A percentile compares a stretch with the other conserved stretches of the same genome.
These are phyloP conservation scores for Myathropa florea DNA, from an alignment of 2,888 invertebrate species.

Conservation along the genomic window DNA sequence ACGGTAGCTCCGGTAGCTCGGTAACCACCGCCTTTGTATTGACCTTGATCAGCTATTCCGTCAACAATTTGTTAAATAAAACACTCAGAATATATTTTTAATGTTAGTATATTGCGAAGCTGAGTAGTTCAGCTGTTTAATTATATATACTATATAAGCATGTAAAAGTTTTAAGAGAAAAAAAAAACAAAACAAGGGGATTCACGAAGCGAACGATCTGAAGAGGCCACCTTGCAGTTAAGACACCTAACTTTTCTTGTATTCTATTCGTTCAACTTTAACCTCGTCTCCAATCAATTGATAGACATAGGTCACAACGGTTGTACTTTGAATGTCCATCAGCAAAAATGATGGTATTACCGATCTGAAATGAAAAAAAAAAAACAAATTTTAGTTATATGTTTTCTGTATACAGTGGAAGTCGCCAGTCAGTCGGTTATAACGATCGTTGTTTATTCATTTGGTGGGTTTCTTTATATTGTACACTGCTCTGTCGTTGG, in stretches of 20 bases:
- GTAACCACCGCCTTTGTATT: no score
- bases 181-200: background rate
- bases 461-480: no score
- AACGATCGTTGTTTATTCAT: no score
- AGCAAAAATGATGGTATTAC: slow-evolving; percentile 98
- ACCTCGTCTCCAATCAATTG: slow-evolving; percentile 98
- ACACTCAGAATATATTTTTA: background rate
- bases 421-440: no score
- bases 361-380: slow-evolving; percentile 83
- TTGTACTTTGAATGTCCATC: slow-evolving; percentile 99
- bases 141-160: background rate
- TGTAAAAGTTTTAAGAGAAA: background rate
- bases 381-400: background rate
- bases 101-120: background rate
- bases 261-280: slow-evolving; percentile 99
- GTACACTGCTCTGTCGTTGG: no score
- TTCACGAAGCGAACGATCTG: background rate
- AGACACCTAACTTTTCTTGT: slow-evolving; percentile 88
- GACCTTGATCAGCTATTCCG: no score
- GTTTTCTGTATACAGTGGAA: no score
- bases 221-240: background rate
- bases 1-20: no score
- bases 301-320: slow-evolving; percentile 99
- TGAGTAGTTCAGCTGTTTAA: background rate
- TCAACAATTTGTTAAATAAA: background rate